These are phyloP conservation scores for Microctonus hyperodae DNA, from an alignment of 2,888 invertebrate species.

Conservation along the genomic window DNA sequence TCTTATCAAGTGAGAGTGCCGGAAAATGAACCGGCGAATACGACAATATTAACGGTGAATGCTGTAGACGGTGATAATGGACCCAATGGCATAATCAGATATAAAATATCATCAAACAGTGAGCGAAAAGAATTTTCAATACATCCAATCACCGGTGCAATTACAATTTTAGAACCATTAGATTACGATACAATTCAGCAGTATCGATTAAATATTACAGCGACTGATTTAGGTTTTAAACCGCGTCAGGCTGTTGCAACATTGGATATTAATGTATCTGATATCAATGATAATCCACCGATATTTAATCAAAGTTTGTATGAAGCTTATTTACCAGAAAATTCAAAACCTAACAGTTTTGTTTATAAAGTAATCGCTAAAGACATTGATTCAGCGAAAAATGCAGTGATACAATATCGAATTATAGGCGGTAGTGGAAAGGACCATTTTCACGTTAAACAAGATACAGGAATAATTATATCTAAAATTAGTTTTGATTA, in stretches of 20 bases:
- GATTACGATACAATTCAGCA: constrained; percentile 88
- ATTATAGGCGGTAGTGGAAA: constrained; percentile 79
- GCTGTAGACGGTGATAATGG: constrained; percentile 88
- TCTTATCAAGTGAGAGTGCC: constrained; percentile 91
- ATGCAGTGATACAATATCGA: constrained; percentile 84
- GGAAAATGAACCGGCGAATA: constrained; percentile 88
- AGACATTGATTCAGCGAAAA: constrained; percentile 88
- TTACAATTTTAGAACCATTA: constrained; percentile 79
- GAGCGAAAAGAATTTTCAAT: constrained; percentile 82
- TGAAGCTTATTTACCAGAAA: constrained; percentile 83
- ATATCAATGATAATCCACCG: constrained; percentile 94
- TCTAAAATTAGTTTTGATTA: constrained; percentile 85
- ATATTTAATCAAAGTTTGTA: constrained; percentile 80
- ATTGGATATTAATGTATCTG: constrained; percentile 85
- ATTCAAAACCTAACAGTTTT: constrained; percentile 76
- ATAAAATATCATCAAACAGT: constrained; percentile 85
- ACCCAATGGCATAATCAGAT: constrained; percentile 88
- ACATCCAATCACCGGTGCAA: constrained; percentile 77
- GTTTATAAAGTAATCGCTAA: constrained; percentile 77
- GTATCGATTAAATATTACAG: constrained; percentile 87
- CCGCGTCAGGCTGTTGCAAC: constrained; percentile 79
- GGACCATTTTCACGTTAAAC: constrained; percentile 79
- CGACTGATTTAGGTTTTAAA: constrained; percentile 85
- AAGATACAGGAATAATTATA: constrained; percentile 77
- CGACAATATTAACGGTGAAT: constrained; percentile 82